Evolutionary conservation across 2,888 invertebrate species (phyloP), one percentile per base, ranked within the genome.

Genomic region (Biston betularia): DNA sequence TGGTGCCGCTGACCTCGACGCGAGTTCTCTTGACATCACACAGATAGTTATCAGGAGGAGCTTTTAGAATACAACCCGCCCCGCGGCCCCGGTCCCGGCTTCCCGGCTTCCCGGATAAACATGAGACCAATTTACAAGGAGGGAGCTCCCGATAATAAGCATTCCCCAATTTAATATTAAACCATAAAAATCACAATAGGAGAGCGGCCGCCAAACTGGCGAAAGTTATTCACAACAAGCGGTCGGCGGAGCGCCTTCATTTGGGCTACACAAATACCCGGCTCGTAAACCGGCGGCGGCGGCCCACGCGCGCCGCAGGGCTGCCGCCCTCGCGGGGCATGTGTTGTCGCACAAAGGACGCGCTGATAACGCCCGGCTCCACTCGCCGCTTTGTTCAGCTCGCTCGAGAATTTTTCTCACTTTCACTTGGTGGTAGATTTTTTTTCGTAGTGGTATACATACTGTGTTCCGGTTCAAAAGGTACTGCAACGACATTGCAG

Each of bases 251-350:
- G 6, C 44, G 3, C 66, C 66, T 63, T 72, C 67, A 72, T 70
- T 70, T 69, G 55, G 57, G 60, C 62, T 50, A 65, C 52, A 72
- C 68, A 69, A 70, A 72, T 68, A 60, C 35, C 10, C 42, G 56
- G 14, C 63, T 68, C 72, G 70, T 72, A 72, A 72, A 67, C 44
- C 65, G 53, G n/a, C n/a, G n/a, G n/a, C n/a, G n/a, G n/a, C n/a
- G n/a, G 57, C 60, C 57, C 34, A 67, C 68, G 65, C 64, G 63
- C 49, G 42, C 34, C 40, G 2, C 46, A 72, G 72, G 72, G 72
- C n/a, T 72, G 70, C 8, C 64, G 11, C 58, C n/a, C n/a, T n/a
- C n/a, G n/a, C n/a, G n/a, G n/a, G n/a, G n/a, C n/a, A n/a, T n/a
- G n/a, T n/a, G n/a, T 38, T n/a, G 9, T 52, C 14, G 1, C 6